Conservation (phyloP, 2,888 invertebrate species). For the Acanthopleura granulata region DNA sequence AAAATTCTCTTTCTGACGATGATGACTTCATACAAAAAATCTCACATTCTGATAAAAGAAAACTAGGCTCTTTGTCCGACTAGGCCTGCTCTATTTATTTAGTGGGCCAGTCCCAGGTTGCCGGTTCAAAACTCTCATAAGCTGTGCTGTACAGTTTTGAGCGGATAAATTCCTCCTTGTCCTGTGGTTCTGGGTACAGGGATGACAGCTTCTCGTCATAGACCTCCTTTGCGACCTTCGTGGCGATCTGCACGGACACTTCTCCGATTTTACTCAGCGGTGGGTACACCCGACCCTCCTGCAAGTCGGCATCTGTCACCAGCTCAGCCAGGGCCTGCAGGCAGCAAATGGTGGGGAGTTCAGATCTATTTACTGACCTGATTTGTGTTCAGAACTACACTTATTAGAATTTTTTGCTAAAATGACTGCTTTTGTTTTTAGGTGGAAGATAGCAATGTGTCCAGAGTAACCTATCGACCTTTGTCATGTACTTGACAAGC, state of each 20-base stretch:
- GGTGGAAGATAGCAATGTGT: too few relatives aligned
- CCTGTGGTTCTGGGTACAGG: constrained; percentile 71
- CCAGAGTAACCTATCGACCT: too few relatives aligned
- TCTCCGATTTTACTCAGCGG: constrained; percentile 85
- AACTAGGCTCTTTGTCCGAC: too few relatives aligned
- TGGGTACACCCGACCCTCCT: constrained; percentile 90
- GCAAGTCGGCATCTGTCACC: constrained; percentile 84
- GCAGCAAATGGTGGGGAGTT: background rate
- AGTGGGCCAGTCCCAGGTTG: constrained; percentile 69
- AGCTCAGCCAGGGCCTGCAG: constrained; percentile 77
- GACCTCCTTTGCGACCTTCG: constrained; percentile 83
- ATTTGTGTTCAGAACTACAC: too few relatives aligned
- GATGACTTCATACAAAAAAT: too few relatives aligned
- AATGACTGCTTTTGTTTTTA: background rate
- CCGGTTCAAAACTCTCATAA: constrained; percentile 70
- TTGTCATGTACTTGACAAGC: too few relatives aligned
- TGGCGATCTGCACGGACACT: constrained; percentile 89
- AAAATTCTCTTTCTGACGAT: too few relatives aligned
- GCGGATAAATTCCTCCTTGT: constrained; percentile 70
- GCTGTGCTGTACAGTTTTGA: constrained; percentile 55
- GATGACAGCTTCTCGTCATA: constrained; percentile 75
- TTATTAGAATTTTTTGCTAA: background rate
- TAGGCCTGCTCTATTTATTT: background rate
- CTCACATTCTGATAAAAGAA: too few relatives aligned
- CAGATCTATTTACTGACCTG: too few relatives aligned